These are phyloP conservation scores for Echeneis naucrates DNA, from an alignment of 2,797 vertebrate species.

Conservation along the genomic window DNA sequence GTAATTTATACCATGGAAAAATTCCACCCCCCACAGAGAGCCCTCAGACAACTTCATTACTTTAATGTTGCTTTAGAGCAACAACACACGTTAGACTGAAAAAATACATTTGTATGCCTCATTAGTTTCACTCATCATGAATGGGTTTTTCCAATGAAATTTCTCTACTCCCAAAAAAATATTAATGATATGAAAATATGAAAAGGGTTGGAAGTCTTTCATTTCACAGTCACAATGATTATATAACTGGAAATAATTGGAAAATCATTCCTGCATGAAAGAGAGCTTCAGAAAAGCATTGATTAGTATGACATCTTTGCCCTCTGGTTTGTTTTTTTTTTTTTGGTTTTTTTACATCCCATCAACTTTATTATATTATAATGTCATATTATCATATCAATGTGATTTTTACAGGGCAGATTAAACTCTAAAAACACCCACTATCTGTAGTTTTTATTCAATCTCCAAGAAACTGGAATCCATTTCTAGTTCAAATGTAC, in stretches of 20 bases:
- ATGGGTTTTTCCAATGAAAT: constrained; percentile 38
- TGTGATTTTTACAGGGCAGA: constrained; percentile 11
- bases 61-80: constrained; percentile 50
- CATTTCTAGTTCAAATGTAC: too few relatives aligned
- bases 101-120: constrained; percentile 53
- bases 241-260: constrained; percentile 52
- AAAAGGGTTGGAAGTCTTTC: constrained; percentile 37
- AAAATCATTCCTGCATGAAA: constrained; percentile 47
- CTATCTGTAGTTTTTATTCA: constrained; percentile 26
- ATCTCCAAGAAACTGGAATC: too few relatives aligned
- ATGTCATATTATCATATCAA: constrained; percentile 7
- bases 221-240: constrained; percentile 46
- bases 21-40: constrained; percentile 30
- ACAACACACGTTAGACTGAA: constrained; percentile 25
- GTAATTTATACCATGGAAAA: constrained; percentile 31
- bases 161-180: constrained; percentile 35
- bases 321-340: constrained; percentile 16
- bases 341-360: constrained; percentile 43
- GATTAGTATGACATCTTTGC: constrained; percentile 33
- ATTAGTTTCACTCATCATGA: constrained; percentile 41
- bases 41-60: constrained; percentile 31
- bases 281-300: not conserved
- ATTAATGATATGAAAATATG: constrained; percentile 45
- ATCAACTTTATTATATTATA: constrained; percentile 18
- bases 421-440: constrained; percentile 13